Evolutionary conservation across 2,797 vertebrate genomes (phyloP), one percentile per base, ranked within the genome.

Genomic region (Thripadectes ignobilis): DNA sequence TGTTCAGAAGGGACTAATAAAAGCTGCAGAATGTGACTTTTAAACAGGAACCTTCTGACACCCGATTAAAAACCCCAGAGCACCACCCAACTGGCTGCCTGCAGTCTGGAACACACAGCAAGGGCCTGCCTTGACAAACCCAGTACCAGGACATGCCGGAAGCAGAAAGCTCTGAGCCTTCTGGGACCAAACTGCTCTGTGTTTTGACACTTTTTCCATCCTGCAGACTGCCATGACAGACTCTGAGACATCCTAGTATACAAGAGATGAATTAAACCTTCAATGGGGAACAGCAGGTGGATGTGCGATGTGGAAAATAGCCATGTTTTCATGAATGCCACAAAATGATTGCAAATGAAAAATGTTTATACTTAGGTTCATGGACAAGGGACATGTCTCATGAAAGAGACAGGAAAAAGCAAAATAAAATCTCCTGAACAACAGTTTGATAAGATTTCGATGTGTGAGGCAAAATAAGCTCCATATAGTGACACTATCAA

Each of bases 21-120:
- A 76, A 38, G 49, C 36, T 52, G 48, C 45, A 81, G 45, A 73
- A 66, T 5, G 8, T 59, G 74, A 76, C 17, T 71, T 92, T 74
- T 17, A 65, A 80, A 72, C 12, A 72, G 41, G 57, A 87, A 46
- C 30, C 18, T 92, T 80, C 43, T 59, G 41, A 91, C 9, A 62
- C 17, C 22, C 5, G 10, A 22, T 23, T 57, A 66, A 85, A 92
- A 91, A 51, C 10, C 17, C 30, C 51, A 85, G 29, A 65, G 54
- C 41, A 54, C 38, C 67, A 74, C 51, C 43, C 30, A 27, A 5
- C 14, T 38, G 3, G 0, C 27, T 81, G 59, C 54, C 75, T 13
- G 29, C 0, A 0, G 32, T 32, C 32, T 48, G 55, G 59, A 38
- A 43, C 21, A 45, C 2, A 0, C 32, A 36, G 81, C 45, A 3